Percentiles rank a stretch among this genome's conserved stretches.
These are phyloP conservation scores for Mystacornis crossleyi DNA, from an alignment of 2,113 vertebrate genomes.

Conservation along the genomic window DNA sequence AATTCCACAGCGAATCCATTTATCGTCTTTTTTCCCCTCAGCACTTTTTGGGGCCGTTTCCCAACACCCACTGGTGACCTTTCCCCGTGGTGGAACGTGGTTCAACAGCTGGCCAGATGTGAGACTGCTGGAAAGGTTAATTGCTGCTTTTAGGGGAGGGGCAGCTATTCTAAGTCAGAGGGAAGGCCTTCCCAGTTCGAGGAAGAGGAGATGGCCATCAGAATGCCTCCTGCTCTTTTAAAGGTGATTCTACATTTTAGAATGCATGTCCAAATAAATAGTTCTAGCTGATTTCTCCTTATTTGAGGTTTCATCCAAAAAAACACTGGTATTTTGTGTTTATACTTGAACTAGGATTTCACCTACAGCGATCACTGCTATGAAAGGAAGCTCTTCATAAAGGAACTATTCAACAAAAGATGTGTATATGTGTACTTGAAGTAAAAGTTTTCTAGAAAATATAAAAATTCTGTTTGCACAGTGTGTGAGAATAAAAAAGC, in stretches of 20 bases:
- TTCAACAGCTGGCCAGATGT: conserved; percentile 17
- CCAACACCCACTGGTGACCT: background rate
- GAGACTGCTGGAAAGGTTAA: background rate
- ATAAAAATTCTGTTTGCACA: background rate
- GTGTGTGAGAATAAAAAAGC: background rate
- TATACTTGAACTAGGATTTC: background rate
- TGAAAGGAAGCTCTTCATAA: background rate
- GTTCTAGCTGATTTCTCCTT: background rate
- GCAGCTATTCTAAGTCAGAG: background rate
- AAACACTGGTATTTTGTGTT: background rate
- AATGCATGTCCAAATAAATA: background rate
- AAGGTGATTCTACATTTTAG: background rate
- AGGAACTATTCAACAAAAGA: background rate
- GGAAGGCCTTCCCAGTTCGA: background rate
- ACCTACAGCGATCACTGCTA: background rate
- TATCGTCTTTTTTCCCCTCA: background rate
- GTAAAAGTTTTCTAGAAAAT: background rate
- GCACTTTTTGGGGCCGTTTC: background rate
- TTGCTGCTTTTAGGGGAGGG: background rate
- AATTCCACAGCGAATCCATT: background rate
- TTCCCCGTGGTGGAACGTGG: background rate
- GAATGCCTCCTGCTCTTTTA: background rate
- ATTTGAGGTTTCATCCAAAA: background rate
- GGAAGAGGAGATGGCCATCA: background rate
- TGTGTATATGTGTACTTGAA: background rate